A percentile compares a stretch with the other conserved stretches of the same genome.
These are phyloP conservation scores for Chionoecetes opilio DNA, from an alignment of 1,140 invertebrate species.

Conservation along the genomic window DNA sequence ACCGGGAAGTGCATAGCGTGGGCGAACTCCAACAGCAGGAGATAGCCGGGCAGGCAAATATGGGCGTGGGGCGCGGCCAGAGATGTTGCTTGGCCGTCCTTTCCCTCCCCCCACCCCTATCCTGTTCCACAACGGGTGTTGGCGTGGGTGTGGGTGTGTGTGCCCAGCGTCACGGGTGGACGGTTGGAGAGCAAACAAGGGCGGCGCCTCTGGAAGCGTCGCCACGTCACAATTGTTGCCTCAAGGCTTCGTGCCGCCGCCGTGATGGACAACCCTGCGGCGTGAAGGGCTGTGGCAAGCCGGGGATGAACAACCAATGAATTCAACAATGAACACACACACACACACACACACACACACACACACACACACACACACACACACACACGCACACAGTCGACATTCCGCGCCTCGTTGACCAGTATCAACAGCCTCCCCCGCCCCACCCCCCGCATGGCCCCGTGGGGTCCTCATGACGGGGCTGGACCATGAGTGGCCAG, in stretches of 20 bases:
- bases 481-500: background rate
- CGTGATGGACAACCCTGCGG: no score
- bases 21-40: background rate
- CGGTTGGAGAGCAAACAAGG: no score
- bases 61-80: background rate
- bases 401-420: background rate
- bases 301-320: no score
- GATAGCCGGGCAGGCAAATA: background rate
- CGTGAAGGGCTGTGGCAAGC: no score
- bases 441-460: background rate
- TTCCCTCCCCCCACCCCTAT: no score
- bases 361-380: slow-evolving; percentile 27
- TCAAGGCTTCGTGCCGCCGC: no score
- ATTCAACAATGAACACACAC: slow-evolving; percentile 10
- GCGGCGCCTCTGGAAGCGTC: no score
- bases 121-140: background rate
- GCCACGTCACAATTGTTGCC: no score
- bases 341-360: slow-evolving; percentile 23
- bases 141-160: background rate
- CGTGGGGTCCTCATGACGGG: background rate
- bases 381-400: slow-evolving; percentile 15
- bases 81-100: background rate
- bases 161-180: background rate
- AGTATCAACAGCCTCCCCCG: background rate
- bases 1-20: background rate